Evolutionary conservation across 23 tunicate species (phyloP), one percentile per base, ranked within the genome.

Genomic region (Trididemnum nubilum): DNA sequence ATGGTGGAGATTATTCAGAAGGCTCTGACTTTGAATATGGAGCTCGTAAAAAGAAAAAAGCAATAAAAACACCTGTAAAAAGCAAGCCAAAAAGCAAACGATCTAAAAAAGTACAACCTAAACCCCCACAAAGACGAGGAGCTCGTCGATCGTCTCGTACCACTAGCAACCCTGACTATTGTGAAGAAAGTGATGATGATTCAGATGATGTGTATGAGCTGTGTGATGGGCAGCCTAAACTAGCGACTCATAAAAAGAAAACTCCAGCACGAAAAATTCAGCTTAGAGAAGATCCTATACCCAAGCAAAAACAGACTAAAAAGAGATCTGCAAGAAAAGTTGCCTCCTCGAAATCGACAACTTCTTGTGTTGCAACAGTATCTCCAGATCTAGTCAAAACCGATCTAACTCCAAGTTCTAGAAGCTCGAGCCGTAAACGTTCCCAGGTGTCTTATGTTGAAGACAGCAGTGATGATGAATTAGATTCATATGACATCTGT

Each of bases 171-270:
- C 7, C 22, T 12, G 12, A 15, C 18, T 67, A 67, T 33, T 67
- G 74, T 67, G 74, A 67, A 67, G 74, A 67, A 4, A 67, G 74
- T 33, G 33, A 38, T 67, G 74, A 67, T 67, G 74, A 67, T 31
- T 15, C 21, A 4, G 74, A 67, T 31, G 74, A 67, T 31, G 37
- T 24, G 7, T 67, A 31, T 67, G 74, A 67, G 38, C 74, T 67
- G 2, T 67, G 74, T 67, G 74, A 67, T 67, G 74, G 74, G 2
- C 74, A 67, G 33, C 74, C 74, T 31, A 61, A 61, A 61, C 5
- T 21, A 61, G 15, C 67, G 15, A 7, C 54, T 44, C 9, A 44
- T 9, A 44, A 44, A 44, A 21, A 5, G 4, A 61, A 61, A 15
- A 24, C 29, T 61, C 4, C 26, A 5, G 22, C 67, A 3, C 26